Conservation (phyloP, 2,888 invertebrate genomes). For the Drosophila cracens region DNA sequence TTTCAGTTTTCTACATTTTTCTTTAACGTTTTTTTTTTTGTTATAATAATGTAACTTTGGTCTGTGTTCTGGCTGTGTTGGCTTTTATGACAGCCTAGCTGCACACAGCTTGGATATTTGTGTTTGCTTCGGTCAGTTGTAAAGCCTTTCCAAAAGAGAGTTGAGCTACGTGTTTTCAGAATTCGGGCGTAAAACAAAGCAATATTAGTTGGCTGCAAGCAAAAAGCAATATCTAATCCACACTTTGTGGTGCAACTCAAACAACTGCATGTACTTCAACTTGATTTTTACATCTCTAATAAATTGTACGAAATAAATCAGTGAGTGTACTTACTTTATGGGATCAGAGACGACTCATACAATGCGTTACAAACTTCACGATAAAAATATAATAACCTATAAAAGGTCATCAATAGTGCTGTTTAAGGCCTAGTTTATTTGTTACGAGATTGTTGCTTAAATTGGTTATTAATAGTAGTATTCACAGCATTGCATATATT, state of each 20-base stretch:
- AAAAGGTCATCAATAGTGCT: background rate
- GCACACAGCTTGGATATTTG: constrained; percentile 32
- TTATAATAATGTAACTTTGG: constrained; percentile 6
- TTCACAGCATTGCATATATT: background rate
- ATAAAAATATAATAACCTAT: background rate
- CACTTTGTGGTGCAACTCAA: background rate
- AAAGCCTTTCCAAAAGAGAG: constrained; percentile 1
- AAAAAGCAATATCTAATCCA: constrained; percentile 13
- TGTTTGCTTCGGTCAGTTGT: constrained; percentile 47
- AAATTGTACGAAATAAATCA: background rate
- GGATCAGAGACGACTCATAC: background rate
- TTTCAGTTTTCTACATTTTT: constrained; percentile 23
- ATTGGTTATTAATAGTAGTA: background rate
- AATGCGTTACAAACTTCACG: background rate
- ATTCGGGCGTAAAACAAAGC: background rate
- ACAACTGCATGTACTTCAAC: background rate
- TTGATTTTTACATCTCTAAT: background rate
- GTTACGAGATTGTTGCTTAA: background rate
- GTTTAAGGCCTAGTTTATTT: background rate
- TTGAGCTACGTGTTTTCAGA: constrained; percentile 4
- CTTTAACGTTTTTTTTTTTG: background rate
- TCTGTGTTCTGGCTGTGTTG: constrained; percentile 30
- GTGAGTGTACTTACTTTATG: background rate
- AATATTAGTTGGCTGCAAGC: background rate
- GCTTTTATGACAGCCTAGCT: constrained; percentile 41